Evolutionary conservation across 2,888 invertebrate species (phyloP), one percentile per base, ranked within the genome.

Genomic region (Nephrotoma guestfalica): DNA sequence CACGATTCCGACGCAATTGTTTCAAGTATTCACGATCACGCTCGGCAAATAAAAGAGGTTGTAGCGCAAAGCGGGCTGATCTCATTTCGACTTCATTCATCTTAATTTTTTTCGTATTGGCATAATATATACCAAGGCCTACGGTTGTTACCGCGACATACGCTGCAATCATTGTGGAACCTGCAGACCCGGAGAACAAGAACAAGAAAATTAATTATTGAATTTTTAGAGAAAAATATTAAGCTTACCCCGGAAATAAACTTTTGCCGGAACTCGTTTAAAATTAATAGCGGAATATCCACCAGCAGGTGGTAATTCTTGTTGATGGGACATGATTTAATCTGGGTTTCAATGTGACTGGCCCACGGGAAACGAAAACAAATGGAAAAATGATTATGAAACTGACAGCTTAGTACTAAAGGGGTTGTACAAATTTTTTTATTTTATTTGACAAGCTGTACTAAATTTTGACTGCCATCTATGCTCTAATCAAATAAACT

Each of bases 231-330:
- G 4, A 45, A 85, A 43, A 45, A 45, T 43, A 43, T 41, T n/a
- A 42, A 86, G 41, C 18, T 91, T 92, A 96, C 96, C 95, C 88
- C 93, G 93, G 88, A 96, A 95, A 89, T 93, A 94, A 87, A 92
- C 91, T 91, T 93, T 96, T n/a, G 96, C 94, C 45, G 96, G 96
- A 85, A 95, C 91, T 89, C 97, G 93, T 88, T 94, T 93, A 90
- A 92, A 96, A 85, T 93, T 93, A 88, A 98, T 95, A 30, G 95
- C 94, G 88, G 94, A 93, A 91, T 98, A 99, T 88, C 99, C 99
- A 90, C 98, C 98, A 87, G 93, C 92, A 88, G 99, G 99, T 90
- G 99, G 98, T 94, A 99, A 93, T 92, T 99, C 99, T 92, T 99
- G 99, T 90, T 92, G 30, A 30, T 71, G 18, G 6, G 30, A 18